phyloP scores from a whole-genome alignment of 2,797 vertebrate species.

The Psittacula derbiana region DNA sequence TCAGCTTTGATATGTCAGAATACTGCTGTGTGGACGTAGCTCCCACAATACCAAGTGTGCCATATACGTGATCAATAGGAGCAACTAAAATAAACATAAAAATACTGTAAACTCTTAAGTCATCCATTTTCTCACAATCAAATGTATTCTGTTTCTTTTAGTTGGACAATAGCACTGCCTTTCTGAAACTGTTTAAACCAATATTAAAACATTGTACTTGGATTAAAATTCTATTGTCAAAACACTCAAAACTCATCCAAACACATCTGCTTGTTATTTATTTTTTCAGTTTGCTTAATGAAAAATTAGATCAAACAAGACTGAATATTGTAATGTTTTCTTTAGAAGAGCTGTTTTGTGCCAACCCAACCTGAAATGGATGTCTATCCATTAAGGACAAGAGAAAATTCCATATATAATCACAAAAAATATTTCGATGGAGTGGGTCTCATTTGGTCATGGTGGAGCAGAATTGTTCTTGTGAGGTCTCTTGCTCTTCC shows the following conservation, averaged over 20 bases:
- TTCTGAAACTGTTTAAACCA: background rate
- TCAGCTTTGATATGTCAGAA: conserved; percentile 86
- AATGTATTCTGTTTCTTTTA: background rate
- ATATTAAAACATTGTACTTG: background rate
- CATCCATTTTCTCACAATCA: background rate
- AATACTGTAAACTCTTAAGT: background rate
- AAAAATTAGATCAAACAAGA: background rate
- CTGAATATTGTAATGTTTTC: background rate
- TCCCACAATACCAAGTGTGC: conserved; percentile 88
- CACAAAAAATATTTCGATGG: background rate
- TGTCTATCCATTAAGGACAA: background rate
- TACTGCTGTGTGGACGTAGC: conserved; percentile 87
- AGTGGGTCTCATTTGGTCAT: fast-evolving
- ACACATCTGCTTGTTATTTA: background rate
- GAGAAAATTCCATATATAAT: background rate
- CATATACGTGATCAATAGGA: conserved; percentile 93
- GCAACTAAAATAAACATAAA: conserved; percentile 78
- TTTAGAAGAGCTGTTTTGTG: background rate
- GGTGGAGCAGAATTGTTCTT: background rate
- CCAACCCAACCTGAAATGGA: background rate
- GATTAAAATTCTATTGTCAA: background rate
- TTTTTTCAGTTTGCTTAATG: background rate
- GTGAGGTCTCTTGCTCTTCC: background rate
- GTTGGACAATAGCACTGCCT: background rate
- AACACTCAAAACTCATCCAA: background rate